Percentiles rank a stretch among this genome's conserved stretches.
These are phyloP conservation scores for Beaufortia kweichowensis DNA, from an alignment of 2,113 vertebrate genomes.

Conservation along the genomic window DNA sequence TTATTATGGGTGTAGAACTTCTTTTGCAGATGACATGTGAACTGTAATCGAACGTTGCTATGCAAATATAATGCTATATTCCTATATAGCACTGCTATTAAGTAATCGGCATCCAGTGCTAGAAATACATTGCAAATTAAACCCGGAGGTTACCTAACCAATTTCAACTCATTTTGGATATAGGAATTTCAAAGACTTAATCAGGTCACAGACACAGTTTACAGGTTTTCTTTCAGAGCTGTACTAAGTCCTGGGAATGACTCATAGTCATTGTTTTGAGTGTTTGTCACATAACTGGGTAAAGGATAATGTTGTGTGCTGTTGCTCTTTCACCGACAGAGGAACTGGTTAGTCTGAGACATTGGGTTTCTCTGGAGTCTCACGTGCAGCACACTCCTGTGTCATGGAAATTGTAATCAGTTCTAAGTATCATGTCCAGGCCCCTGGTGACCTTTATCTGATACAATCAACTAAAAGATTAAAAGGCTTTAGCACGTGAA, in stretches of 20 bases:
- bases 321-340: conserved; percentile 1
- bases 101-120: no score
- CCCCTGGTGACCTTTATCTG: background rate
- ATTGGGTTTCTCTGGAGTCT: background rate
- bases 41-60: no score
- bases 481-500: background rate
- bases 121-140: no score
- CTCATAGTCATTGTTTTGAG: background rate
- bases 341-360: conserved; percentile 8
- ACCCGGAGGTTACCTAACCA: no score
- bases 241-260: background rate
- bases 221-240: background rate
- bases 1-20: background rate
- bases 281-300: background rate
- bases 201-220: no score
- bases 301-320: conserved; percentile 6
- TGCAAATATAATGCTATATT: no score
- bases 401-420: conserved; percentile 23
- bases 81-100: no score
- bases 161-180: no score
- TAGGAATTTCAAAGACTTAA: no score
- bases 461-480: background rate
- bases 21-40: conserved; percentile 3
- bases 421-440: background rate
- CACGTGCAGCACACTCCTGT: conserved; percentile 9